Evolutionary conservation across 2,113 vertebrate genomes (phyloP), one percentile per base, ranked within the genome.

Genomic region (Oreochromis aureus): DNA sequence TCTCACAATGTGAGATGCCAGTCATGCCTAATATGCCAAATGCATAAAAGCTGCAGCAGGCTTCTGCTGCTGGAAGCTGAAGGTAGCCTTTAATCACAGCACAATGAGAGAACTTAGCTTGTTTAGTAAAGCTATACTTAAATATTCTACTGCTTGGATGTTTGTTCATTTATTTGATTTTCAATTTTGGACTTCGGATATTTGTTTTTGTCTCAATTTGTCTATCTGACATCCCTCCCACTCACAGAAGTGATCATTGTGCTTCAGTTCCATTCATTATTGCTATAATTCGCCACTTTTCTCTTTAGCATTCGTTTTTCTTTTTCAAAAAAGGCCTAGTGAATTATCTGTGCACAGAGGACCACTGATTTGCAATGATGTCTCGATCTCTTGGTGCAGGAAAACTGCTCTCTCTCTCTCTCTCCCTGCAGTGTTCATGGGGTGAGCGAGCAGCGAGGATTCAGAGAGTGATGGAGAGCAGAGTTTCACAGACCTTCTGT

Each of bases 241-340:
- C 41, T 73, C 22, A 73, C 7, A 27, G 69, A 44, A 27, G 27
- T 1, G 27, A 78, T 78, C 73, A 78, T 11, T 46, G 41, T 13
- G 3, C 18, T 78, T 53, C 73, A 34, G 46, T n/a, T 78, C 19
- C 0, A 1, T 53, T 34, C 46, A 34, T 53, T 78, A 51, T 12
- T n/a, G 0, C 46, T 78, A 53, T 32, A 78, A 53, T 53, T 78
- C n/a, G 0, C 18, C 18, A 32, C 46, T 34, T 78, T 78, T 10
- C 16, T 30, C 24, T 48, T 76, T 19, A 48, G 0, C 9, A 32
- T 76, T 76, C 1, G 0, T 32, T 78, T 78, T 53, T 78, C 73
- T 51, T 53, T 78, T 78, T 51, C 46, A 78, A 53, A 46, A 61
- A 78, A 48, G 16, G 27, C 18, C 15, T 18, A 1, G 46, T 53